Conservation (phyloP, 2,888 invertebrate species). For the Melikaiella ostensackeni region DNA sequence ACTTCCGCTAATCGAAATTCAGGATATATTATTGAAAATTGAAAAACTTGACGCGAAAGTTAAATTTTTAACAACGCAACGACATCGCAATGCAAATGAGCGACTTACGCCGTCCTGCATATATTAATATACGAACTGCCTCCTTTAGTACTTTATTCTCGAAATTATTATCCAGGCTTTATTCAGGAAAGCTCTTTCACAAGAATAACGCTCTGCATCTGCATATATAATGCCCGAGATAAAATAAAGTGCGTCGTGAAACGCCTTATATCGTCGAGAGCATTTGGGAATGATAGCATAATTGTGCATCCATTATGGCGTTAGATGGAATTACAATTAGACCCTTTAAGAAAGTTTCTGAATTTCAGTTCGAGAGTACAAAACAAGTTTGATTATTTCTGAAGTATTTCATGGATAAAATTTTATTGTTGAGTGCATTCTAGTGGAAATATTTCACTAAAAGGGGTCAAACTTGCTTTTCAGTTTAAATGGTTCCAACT, state of each 20-base stretch:
- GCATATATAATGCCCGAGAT: conserved; percentile 46
- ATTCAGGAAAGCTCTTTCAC: conserved; percentile 47
- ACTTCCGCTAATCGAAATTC: too few species aligned
- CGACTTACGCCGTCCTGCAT: conserved; percentile 27
- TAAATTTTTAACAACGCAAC: not conserved
- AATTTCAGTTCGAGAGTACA: not conserved
- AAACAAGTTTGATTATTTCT: conserved; percentile 12
- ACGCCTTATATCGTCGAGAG: conserved; percentile 15
- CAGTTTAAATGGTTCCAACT: not conserved
- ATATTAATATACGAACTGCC: conserved; percentile 41
- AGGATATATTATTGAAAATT: not conserved
- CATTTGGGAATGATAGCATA: conserved; percentile 4
- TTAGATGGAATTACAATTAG: conserved; percentile 8
- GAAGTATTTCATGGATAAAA: not conserved
- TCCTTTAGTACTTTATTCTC: conserved; percentile 46
- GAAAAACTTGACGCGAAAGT: conserved; percentile 9
- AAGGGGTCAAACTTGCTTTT: conserved; percentile 4
- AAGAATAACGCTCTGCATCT: conserved; percentile 46
- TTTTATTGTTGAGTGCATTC: not conserved
- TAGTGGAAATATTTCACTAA: not conserved
- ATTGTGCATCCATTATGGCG: conserved; percentile 16
- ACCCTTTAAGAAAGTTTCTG: not conserved
- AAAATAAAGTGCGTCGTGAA: conserved; percentile 35
- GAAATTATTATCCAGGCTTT: conserved; percentile 50
- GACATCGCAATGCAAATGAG: conserved; percentile 30